Evolutionary conservation across 2,113 vertebrate species (phyloP), one percentile per base, ranked within the genome.

Genomic region (Tiliqua scincoides): DNA sequence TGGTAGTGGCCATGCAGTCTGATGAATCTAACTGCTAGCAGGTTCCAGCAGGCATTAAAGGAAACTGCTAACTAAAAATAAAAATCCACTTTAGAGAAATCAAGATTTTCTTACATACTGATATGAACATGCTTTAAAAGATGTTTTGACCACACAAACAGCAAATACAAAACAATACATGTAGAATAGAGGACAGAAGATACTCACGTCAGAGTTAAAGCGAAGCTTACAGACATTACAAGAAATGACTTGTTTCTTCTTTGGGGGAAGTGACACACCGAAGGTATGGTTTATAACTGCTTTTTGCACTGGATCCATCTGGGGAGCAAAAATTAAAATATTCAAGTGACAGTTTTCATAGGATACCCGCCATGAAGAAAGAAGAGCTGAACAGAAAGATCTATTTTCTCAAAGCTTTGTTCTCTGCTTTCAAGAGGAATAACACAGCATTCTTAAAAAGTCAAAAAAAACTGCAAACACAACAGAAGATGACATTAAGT

Each of bases 221-320:
- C 98, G 98, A 92, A 99, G 97, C 92, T 98, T 98, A 95, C 99
- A 99, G 92, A 99, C 97, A 79, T 97, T 98, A 95, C 99, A 99
- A 85, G 98, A 98, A 95, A 99, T 99, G 0, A 99, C 96, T 96
- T 98, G 98, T 84, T 98, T 99, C 96, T 98, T 99, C 96, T 97
- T 99, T 81, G 97, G 97, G 84, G 97, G 97, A 96, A 98, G 96
- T 83, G 98, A 98, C 67, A 99, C 98, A 74, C 98, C 99, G 95
- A 99, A 99, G 1, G 99, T 99, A 95, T 99, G 99, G 95, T 99
- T 99, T 95, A 99, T 99, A 71, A 99, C 98, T 35, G 99, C 99
- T 94, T 99, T 99, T 96, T 99, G 98, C 92, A 99, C 98, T 35
- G 99, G 99, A 96, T 99, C 99, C 98, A 99, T 99, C 98, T 99